Percentiles rank a stretch among this genome's conserved stretches.
Conservation (phyloP, 2,797 vertebrate genomes). For the Peromyscus eremicus region DNA sequence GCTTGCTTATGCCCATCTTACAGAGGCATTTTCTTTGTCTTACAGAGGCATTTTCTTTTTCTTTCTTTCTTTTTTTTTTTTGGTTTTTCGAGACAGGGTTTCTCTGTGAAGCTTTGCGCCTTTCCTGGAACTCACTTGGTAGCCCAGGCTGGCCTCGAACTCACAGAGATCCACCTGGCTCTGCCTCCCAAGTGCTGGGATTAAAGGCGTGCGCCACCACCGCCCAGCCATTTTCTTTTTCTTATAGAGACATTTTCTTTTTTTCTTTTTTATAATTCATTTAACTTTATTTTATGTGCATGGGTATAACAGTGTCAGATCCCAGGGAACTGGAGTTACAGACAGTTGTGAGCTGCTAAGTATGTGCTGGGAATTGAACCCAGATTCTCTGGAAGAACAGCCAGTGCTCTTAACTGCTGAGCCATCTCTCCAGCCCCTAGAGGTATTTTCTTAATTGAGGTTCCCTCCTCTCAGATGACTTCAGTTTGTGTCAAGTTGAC, state of each 20-base stretch:
- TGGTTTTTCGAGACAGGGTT: no score
- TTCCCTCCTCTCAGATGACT: neutral
- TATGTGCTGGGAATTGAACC: neutral
- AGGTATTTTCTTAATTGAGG: neutral
- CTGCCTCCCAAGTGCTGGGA: no score
- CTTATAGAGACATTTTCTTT: neutral
- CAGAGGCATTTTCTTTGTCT: neutral
- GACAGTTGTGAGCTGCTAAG: neutral
- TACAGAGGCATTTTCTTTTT: no score
- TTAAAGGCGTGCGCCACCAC: no score
- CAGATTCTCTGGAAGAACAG: neutral
- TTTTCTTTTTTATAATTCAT: neutral
- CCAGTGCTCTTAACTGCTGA: neutral
- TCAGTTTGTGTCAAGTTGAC: neutral
- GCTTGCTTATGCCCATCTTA: neutral
- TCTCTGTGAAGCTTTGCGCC: no score
- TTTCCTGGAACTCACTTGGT: no score
- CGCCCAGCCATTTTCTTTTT: neutral
- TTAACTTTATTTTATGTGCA: neutral
- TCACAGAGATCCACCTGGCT: no score
- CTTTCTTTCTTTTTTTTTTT: no score
- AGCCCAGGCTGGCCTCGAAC: no score
- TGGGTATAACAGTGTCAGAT: neutral
- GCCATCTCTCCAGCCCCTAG: neutral
- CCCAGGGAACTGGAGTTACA: neutral